A percentile compares a stretch with the other conserved stretches of the same genome.
phyloP scores from a whole-genome alignment of 2,113 vertebrate species.

The Pollimyrus isidori region DNA sequence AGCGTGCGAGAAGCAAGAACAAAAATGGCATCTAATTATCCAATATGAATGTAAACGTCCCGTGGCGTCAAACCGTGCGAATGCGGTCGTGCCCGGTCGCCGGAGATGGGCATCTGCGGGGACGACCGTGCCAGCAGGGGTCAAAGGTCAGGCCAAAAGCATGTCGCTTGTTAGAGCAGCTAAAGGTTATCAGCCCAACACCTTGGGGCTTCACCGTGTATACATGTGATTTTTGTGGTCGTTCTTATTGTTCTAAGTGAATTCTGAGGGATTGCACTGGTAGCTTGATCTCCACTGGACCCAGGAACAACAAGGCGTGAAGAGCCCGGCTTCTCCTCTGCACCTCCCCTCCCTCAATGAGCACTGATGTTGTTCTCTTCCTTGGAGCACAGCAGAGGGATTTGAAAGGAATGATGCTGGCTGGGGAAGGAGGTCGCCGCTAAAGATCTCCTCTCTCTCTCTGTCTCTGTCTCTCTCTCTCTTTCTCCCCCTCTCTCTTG shows the following conservation, averaged over 20 bases:
- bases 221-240: slow-evolving; percentile 27
- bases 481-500: neutral
- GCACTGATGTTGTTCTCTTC: slow-evolving; percentile 18
- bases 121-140: slow-evolving; percentile 22
- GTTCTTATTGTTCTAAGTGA: slow-evolving; percentile 6
- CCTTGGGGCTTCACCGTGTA: slow-evolving; percentile 44
- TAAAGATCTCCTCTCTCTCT: slow-evolving; percentile 1
- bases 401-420: no score
- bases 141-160: slow-evolving; percentile 35
- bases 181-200: slow-evolving; percentile 42
- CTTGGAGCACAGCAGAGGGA: neutral
- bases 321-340: neutral
- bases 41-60: slow-evolving; percentile 1
- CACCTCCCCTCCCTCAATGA: neutral
- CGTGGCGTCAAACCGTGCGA: neutral
- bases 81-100: neutral
- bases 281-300: slow-evolving; percentile 32
- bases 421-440: slow-evolving; percentile 23
- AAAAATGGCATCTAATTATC: slow-evolving; percentile 7
- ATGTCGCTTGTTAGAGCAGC: slow-evolving; percentile 48
- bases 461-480: neutral
- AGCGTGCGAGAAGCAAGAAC: neutral
- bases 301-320: slow-evolving; percentile 36
- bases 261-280: slow-evolving; percentile 41
- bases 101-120: neutral